Evolutionary conservation across 2,113 vertebrate genomes (phyloP), one percentile per base, ranked within the genome.

Genomic region (Nothobranchius furzeri): DNA sequence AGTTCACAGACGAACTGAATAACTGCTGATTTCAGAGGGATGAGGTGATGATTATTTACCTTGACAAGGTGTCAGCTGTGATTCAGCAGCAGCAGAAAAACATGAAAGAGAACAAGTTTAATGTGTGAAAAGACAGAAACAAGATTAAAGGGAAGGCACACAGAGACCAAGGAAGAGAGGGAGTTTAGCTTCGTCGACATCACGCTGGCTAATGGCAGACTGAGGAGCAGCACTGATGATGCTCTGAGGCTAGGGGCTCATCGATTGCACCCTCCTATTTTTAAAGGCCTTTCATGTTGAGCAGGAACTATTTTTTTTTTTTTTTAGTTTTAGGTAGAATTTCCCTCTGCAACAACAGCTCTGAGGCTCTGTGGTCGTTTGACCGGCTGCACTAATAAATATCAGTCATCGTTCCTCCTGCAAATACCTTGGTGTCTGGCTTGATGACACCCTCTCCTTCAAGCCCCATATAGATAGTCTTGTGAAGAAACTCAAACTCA

Each of bases 11-110:
- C 25, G 8, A 59, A 20, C 35, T 30, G 58, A 73, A 46, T 52
- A 59, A 45, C 20, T 30, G 51, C 53, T 45, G 64, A 42, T 70
- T 68, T 77, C 17, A 40, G 7, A 51, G 25, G 52, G 10, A 50
- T 55, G 59, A 12, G 59, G 54, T 10, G 43, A 63, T 58, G 58
- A 61, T 52, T 47, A 82, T 82, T 85, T 89, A 91, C 89, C 88
- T 86, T 80, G 75, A 70, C 72, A 72, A n/a, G 2, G 9, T 1
- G 68, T 43, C 73, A n/a, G 60, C 45, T 50, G 70, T 20, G 74
- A 60, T 70, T 82, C 72, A 70, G 60, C 36, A 7, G 30, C 85
- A 85, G 78, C 56, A 42, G 70, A 63, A 74, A 81, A 62, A 87
- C 64, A 85, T 62, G 49, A 87, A 75, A 78, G 65, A 17, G 71